Base-by-base conservation (phyloP, 2,888 invertebrate species). In the Hydrotaea cyrtoneurina region DNA sequence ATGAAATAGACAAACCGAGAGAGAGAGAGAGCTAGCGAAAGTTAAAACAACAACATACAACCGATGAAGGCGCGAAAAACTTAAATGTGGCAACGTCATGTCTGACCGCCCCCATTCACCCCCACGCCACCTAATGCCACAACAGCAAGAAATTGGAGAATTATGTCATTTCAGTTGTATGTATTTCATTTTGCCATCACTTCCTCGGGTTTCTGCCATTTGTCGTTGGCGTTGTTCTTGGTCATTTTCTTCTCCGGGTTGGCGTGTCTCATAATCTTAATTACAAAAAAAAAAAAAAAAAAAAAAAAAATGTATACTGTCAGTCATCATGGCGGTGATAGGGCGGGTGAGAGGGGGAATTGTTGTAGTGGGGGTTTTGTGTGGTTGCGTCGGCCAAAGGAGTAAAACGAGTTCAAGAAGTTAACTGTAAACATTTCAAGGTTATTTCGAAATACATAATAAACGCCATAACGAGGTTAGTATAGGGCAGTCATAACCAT, bases 201-300 rank as follows among this genome's bases (percentile, higher is more conserved):
- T 50, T 50, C 50, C 50, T 50, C n/a, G n/a, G 1, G 0, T 50
- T 50, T 50, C 50, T 50, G 13, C 50, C 1, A 50, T 17, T 31
- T 62, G n/a, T 21, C 62, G n/a, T 36, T 15, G 62, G n/a, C n/a
- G 26, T 62, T 13, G 62, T 50, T 11, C 31, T 62, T 15, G 23
- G n/a, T 5, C 62, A 13, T 62, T 59, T 23, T 59, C 59, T 31
- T 31, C 31, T 31, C 11, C 23, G 39, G 19, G 43, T 64, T 55
- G 21, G 62, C 75, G 64, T 82, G 71, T 64, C 75, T 72, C 15
- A 62, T 62, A 79, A 76, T 83, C 76, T 72, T 83, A 79, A 79
- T 83, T 71, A 71, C 31, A 77, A 64, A n/a, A n/a, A n/a, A n/a
- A n/a, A n/a, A n/a, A n/a, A n/a, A n/a, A n/a, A n/a, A n/a, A n/a